Evolutionary conservation across 2,797 vertebrate genomes (phyloP), one percentile per base, ranked within the genome.

Genomic region (Amniataba percoides): DNA sequence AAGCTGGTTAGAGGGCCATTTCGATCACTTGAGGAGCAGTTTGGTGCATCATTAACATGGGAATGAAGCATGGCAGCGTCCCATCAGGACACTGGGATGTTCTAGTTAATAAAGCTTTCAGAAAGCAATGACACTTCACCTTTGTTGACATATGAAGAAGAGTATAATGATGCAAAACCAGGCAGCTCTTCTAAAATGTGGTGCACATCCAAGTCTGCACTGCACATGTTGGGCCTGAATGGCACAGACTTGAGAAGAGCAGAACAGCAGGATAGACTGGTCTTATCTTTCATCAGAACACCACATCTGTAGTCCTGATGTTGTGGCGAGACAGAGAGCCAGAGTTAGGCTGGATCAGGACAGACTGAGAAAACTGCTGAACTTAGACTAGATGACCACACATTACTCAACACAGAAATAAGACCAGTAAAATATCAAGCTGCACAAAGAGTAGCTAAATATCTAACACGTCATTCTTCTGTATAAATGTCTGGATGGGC

Each of bases 231-330:
- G 40, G 42, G 42, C 34, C n/a, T 5, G 16, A 23, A 23, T 4
- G 3, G 12, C 14, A 42, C n/a, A 7, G n/a, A 8, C 12, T 5
- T 61, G 7, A 40, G 7, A 25, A 25, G 36, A 10, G 25, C 39
- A 61, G 21, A 21, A 45, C 39, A 61, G 10, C 23, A 62, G 40
- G 34, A 58, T 21, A 3, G 57, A 40, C 36, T 40, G 42, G 43
- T 18, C 21, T 45, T 18, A 6, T 14, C 15, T 13, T 46, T 46
- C 13, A 12, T 46, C 23, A 12, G 10, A 31, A 19, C 1, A 46
- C 23, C 42, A 62, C 60, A 62, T 62, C 60, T 62, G 60, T 42
- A 27, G 21, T 16, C 48, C 25, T 46, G 23, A 21, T 45, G 14
- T 16, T 6, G 4, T 43, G 12, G 59, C 18, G 10, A 10, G 21